Evolutionary conservation across 2,888 invertebrate genomes (phyloP).

Genomic region (Polymixis lichenea): DNA sequence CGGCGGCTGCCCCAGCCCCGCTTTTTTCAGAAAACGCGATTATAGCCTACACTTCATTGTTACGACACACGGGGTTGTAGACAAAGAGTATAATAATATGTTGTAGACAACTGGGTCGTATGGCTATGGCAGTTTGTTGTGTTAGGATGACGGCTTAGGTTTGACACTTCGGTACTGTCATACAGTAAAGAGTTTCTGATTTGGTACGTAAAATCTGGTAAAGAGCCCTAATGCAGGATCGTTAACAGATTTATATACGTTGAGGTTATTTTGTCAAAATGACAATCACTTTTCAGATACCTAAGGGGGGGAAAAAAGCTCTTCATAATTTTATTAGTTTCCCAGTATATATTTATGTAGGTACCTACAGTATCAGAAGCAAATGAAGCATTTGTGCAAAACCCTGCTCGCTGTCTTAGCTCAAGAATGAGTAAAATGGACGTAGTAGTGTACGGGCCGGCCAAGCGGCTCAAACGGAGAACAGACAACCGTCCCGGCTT

Average conservation of each 20-base stretch:
- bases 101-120: not conserved
- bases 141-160: constrained; percentile 17
- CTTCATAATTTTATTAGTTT: not conserved
- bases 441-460: too few species aligned
- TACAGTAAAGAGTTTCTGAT: constrained; percentile 16
- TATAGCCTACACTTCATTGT: constrained; percentile 19
- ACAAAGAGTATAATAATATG: too few species aligned
- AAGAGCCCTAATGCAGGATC: not conserved
- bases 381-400: not conserved
- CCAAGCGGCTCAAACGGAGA: too few species aligned
- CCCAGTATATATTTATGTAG: not conserved
- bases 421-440: not conserved
- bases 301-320: not conserved
- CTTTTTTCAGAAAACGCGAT: not conserved
- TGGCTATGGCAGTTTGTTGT: not conserved
- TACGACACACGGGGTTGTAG: not conserved
- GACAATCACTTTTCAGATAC: not conserved
- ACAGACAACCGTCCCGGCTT: too few species aligned
- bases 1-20: not conserved
- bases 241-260: not conserved
- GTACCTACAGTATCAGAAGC: too few species aligned
- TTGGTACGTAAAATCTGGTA: not conserved
- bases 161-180: not conserved
- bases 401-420: not conserved
- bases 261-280: not conserved